Base-by-base conservation (phyloP, 2,113 vertebrate species). In the Tursiops truncatus region DNA sequence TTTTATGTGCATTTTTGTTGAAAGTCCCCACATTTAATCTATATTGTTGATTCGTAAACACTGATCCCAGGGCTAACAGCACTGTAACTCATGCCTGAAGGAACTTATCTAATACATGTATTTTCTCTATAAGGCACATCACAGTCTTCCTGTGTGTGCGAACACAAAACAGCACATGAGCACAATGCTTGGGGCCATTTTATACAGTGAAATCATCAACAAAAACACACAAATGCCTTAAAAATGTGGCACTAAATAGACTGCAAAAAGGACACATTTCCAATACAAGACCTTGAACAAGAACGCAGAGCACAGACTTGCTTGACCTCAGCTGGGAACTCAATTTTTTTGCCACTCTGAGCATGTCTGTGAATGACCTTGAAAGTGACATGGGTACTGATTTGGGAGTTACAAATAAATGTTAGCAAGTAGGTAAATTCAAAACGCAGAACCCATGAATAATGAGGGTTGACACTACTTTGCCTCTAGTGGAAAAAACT, bases 1-100 rank as follows among this genome's bases (percentile, higher is more conserved):
- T 79, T 87, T 92, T 81, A 62, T 68, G 31, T 89, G 36, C 41
- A 79, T 85, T 96, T 94, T n/a, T 91, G 10, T 96, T 85, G 85
- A 63, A 79, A 95, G 50, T 38, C 25, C 50, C 14, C n/a, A 33
- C 85, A 77, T 21, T 76, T 70, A 56, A 88, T 68, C 76, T 28
- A 88, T 26, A 60, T 63, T 58, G 12, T 87, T 60, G 68, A 88
- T 38, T 88, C 56, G 84, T 67, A 91, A 70, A 73, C 23, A 91
- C 0, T 44, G 18, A 79, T 53, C 63, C 87, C 70, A 53, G 17
- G 8, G 25, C 53, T 83, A 88, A 70, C 12, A 93, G 23, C 50
- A 85, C 10, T 7, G 33, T 47, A 92, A 81, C 14, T 56, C n/a
- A 81, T n/a, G n/a, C 20, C 31, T 86, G 41, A 80, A 68, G 26